Conservation (phyloP, 2,797 vertebrate genomes). For the Hippocampus kuda region DNA sequence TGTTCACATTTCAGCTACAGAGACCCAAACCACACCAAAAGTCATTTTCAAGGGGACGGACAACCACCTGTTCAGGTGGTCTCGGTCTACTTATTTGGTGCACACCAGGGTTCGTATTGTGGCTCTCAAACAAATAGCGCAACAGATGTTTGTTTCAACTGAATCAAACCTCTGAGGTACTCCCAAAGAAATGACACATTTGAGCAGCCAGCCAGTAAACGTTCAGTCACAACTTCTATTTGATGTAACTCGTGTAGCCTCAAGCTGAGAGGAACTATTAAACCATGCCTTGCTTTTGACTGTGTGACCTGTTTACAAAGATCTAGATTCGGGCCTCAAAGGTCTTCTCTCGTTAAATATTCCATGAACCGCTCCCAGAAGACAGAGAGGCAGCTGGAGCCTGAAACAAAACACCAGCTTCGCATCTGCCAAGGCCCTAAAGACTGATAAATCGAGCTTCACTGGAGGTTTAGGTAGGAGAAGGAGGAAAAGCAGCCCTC, state of each 20-base stretch:
- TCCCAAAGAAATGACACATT: background rate
- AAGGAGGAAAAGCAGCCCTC: conserved; percentile 41
- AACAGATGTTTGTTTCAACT: background rate
- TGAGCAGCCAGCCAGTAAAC: background rate
- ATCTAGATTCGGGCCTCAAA: conserved; percentile 9
- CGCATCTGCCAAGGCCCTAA: conserved; percentile 11
- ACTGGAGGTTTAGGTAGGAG: conserved; percentile 24
- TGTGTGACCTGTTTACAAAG: conserved; percentile 9
- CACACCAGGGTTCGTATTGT: background rate
- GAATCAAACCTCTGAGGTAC: background rate
- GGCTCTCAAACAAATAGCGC: background rate
- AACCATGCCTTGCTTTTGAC: background rate
- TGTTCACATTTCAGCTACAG: background rate
- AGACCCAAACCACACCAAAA: background rate
- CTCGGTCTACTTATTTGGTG: background rate
- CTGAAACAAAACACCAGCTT: conserved; percentile 22
- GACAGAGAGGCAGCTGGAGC: conserved; percentile 21
- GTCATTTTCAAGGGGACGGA: background rate
- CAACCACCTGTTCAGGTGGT: background rate
- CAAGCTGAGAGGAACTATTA: background rate
- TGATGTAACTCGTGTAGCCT: background rate
- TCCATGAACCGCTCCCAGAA: conserved; percentile 15
- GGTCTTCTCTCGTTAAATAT: conserved; percentile 18
- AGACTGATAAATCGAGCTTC: conserved; percentile 19
- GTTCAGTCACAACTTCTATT: background rate